A percentile compares a stretch with the other conserved stretches of the same genome.
Conservation (phyloP, 2,797 vertebrate species). For the Parauchenoglanis punctatus region DNA sequence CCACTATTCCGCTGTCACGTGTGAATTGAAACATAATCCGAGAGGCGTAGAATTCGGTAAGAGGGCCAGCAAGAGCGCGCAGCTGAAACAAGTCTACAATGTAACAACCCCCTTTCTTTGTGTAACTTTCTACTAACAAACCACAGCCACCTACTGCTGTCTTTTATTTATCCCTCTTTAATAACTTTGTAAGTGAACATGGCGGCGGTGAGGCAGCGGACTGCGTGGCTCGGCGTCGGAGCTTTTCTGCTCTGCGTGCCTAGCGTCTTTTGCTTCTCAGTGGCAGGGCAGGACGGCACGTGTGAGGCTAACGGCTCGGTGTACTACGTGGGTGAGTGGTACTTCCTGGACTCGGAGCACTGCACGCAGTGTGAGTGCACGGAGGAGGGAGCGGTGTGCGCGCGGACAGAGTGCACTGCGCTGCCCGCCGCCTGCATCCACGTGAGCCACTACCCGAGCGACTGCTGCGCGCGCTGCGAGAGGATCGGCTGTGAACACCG, state of each 20-base stretch:
- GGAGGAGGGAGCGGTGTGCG: slow-evolving; percentile 73
- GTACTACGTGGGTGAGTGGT: slow-evolving; percentile 85
- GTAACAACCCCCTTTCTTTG: neutral
- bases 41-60: slow-evolving; percentile 51
- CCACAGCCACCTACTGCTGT: neutral
- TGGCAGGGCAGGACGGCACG: slow-evolving; percentile 73
- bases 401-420: slow-evolving; percentile 77
- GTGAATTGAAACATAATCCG: slow-evolving; percentile 60
- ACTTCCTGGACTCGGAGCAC: slow-evolving; percentile 81
- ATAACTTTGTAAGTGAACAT: neutral
- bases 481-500: slow-evolving; percentile 83
- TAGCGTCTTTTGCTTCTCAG: slow-evolving; percentile 64
- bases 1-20: slow-evolving; percentile 50
- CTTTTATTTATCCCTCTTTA: neutral
- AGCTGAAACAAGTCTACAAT: neutral
- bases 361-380: slow-evolving; percentile 85
- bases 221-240: slow-evolving; percentile 47
- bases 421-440: slow-evolving; percentile 85
- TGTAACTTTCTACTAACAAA: neutral
- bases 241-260: slow-evolving; percentile 63
- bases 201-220: neutral
- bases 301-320: slow-evolving; percentile 82
- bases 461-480: slow-evolving; percentile 86
- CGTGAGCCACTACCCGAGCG: slow-evolving; percentile 84
- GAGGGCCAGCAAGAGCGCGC: neutral